A percentile compares a stretch with the other conserved stretches of the same genome.
Conservation (phyloP, 2,797 vertebrate genomes). For the Picus viridis region DNA sequence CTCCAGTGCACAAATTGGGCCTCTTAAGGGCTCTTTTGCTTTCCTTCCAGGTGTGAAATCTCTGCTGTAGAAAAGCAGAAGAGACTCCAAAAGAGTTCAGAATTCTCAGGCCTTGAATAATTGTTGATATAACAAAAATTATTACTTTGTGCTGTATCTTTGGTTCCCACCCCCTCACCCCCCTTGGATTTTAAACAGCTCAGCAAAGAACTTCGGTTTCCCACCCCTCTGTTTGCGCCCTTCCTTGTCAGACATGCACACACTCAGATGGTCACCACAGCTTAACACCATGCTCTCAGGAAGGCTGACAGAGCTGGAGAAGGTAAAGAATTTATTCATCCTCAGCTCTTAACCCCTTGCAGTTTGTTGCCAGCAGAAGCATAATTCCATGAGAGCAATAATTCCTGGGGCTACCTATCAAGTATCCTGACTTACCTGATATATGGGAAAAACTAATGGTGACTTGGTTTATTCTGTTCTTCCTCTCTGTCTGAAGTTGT, state of each 20-base stretch:
- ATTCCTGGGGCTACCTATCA: not conserved
- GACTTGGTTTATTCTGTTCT: not conserved
- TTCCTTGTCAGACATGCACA: too few species aligned
- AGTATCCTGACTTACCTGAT: not conserved
- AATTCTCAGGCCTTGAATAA: not conserved
- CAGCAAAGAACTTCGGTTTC: too few species aligned
- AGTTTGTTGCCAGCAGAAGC: too few species aligned
- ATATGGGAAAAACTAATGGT: not conserved
- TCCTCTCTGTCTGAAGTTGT: not conserved
- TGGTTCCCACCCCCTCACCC: too few species aligned
- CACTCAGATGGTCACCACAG: too few species aligned
- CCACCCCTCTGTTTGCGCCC: too few species aligned
- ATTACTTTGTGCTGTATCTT: too few species aligned
- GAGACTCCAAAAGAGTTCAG: not conserved
- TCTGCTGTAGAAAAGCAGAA: not conserved
- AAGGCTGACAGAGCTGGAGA: too few species aligned
- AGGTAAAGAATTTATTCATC: too few species aligned
- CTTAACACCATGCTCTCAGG: too few species aligned
- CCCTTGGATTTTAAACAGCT: too few species aligned
- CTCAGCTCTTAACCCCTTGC: too few species aligned
- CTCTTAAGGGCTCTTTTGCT: slow-evolving; percentile 4
- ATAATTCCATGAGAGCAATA: not conserved
- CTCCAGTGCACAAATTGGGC: not conserved
- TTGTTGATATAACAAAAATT: not conserved
- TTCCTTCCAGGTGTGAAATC: not conserved